Percentiles rank a stretch among this genome's conserved stretches.
phyloP scores from a whole-genome alignment of 2,797 vertebrate genomes.

The Lutjanus campechanus region DNA sequence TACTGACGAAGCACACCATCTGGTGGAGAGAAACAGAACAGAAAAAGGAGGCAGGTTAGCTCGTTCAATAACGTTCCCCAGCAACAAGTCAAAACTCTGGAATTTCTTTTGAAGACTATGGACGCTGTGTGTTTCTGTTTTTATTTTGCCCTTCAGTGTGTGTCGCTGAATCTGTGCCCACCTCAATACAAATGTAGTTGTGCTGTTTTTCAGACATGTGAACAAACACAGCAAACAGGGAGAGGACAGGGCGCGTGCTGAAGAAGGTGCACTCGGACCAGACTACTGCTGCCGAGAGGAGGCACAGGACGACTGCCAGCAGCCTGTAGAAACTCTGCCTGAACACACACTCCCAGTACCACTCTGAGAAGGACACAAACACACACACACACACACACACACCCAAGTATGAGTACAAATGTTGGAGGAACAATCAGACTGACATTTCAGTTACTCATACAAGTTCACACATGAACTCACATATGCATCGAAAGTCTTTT shows the following conservation, averaged over 20 bases:
- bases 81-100: not conserved
- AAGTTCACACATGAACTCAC: not conserved
- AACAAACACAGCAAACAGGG: constrained; percentile 94
- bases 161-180: constrained; percentile 45
- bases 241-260: constrained; percentile 92
- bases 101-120: not conserved
- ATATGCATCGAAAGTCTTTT: not conserved
- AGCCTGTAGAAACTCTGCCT: constrained; percentile 89
- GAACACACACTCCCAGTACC: constrained; percentile 96
- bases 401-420: not conserved
- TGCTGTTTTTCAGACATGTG: constrained; percentile 92
- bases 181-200: constrained; percentile 96
- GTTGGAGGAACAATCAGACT: not conserved
- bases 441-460: not conserved
- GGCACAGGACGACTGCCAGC: constrained; percentile 89
- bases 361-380: constrained; percentile 84
- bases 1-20: constrained; percentile 94
- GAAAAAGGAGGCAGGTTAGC: not conserved
- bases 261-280: constrained; percentile 99
- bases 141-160: not conserved
- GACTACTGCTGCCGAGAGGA: constrained; percentile 91
- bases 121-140: not conserved
- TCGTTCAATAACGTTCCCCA: not conserved
- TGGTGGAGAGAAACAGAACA: constrained; percentile 71
- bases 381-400: constrained; percentile 33